These are phyloP conservation scores for Seira sanloemensis DNA, from an alignment of 2,888 invertebrate genomes.

Conservation along the genomic window DNA sequence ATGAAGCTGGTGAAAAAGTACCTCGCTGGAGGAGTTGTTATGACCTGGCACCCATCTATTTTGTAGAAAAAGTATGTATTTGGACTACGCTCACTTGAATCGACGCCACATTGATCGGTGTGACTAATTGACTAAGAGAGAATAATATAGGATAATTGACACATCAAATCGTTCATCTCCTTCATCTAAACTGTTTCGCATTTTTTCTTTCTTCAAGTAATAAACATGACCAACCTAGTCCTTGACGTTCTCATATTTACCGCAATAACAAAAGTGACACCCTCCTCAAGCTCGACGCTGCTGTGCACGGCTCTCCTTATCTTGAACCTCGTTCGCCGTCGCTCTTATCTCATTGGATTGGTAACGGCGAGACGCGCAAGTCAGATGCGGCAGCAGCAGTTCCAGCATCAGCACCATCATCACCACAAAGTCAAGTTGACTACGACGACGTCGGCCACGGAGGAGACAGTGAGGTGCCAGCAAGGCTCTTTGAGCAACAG, in stretches of 20 bases:
- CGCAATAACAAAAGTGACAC: conserved; percentile 46
- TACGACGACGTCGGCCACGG: too few species aligned
- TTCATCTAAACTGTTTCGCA: too few species aligned
- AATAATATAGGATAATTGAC: too few species aligned
- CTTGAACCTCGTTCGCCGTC: conserved; percentile 25
- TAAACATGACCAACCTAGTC: conserved; percentile 57
- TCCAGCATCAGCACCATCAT: too few species aligned
- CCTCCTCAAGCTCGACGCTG: conserved; percentile 11
- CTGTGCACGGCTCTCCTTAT: background rate
- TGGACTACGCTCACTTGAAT: too few species aligned
- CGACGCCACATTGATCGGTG: too few species aligned
- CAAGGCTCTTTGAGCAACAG: background rate
- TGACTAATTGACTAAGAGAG: too few species aligned
- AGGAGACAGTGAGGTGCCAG: background rate
- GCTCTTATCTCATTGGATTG: background rate
- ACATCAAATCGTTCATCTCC: too few species aligned
- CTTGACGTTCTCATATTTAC: conserved; percentile 30
- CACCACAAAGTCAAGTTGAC: background rate
- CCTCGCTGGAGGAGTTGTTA: too few species aligned
- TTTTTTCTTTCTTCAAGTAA: background rate
- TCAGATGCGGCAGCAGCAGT: background rate
- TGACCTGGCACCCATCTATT: background rate
- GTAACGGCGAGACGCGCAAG: background rate
- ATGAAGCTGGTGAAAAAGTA: too few species aligned
- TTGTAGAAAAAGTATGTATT: too few species aligned